Conservation (phyloP, 2,113 vertebrate species). For the Lichenostomus cassidix region DNA sequence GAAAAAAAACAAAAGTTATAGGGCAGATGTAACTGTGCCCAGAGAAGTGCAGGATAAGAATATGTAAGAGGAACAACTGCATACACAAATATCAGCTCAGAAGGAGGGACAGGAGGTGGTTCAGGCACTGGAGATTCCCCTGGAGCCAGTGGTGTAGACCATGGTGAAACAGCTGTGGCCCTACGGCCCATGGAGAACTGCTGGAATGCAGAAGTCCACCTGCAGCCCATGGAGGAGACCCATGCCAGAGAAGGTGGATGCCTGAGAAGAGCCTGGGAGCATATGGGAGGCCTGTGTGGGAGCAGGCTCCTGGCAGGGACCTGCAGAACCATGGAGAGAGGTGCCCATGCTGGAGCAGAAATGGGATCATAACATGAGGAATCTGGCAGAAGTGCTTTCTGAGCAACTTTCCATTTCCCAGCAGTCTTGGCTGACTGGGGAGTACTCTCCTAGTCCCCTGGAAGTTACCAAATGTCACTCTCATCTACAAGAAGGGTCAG, state of each 20-base stretch:
- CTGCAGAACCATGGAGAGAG: neutral
- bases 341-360: neutral
- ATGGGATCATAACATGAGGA: neutral
- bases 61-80: neutral
- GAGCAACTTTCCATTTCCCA: neutral
- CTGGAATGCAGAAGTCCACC: neutral
- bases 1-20: neutral
- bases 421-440: neutral
- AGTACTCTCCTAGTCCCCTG: neutral
- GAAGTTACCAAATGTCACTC: neutral
- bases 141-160: neutral
- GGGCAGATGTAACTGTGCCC: neutral
- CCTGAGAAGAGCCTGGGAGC: neutral
- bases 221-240: neutral
- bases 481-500: fast-evolving
- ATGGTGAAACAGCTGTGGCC: neutral
- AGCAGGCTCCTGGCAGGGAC: neutral
- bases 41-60: neutral
- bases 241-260: neutral
- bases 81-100: neutral
- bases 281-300: neutral
- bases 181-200: neutral
- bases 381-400: neutral
- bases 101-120: neutral
- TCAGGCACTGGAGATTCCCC: fast-evolving